Conservation (phyloP, 2,888 invertebrate genomes). For the Meganola albula region DNA sequence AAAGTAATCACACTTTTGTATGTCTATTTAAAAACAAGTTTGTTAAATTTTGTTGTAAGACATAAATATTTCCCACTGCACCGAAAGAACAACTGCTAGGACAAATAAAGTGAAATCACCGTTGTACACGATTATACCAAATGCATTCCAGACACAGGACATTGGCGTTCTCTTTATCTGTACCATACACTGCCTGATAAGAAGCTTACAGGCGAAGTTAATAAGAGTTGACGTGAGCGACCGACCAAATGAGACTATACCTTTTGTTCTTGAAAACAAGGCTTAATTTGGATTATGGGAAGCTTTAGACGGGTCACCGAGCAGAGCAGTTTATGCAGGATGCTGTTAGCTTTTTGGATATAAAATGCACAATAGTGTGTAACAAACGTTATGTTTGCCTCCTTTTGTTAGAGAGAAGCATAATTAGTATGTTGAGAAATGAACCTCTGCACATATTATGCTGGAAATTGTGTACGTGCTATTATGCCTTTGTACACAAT, state of each 20-base stretch:
- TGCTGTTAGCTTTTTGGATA: constrained; percentile 46
- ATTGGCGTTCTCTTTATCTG: constrained; percentile 68
- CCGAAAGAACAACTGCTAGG: too few relatives aligned
- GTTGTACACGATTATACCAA: constrained; percentile 46
- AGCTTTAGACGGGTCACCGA: constrained; percentile 35
- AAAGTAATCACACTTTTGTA: too few relatives aligned
- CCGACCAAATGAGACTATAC: constrained; percentile 43
- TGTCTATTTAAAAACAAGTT: too few relatives aligned
- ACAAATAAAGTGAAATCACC: constrained; percentile 20
- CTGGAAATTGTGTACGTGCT: not conserved
- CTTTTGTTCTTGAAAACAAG: constrained; percentile 40
- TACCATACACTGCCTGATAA: constrained; percentile 71
- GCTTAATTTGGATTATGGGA: constrained; percentile 45
- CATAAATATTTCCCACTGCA: not conserved
- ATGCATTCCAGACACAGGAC: constrained; percentile 56
- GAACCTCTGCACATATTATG: not conserved
- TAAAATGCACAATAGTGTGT: constrained; percentile 43
- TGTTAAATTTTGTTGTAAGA: constrained; percentile 4
- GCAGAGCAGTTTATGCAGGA: constrained; percentile 47
- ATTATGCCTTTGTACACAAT: too few relatives aligned
- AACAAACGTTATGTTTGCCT: constrained; percentile 34
- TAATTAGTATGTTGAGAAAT: constrained; percentile 13
- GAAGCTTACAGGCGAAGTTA: constrained; percentile 68
- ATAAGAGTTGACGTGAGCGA: constrained; percentile 55
- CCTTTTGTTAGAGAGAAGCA: constrained; percentile 18